Evolutionary conservation across 2,888 invertebrate genomes (phyloP).

Genomic region (Priocnemis perturbator): DNA sequence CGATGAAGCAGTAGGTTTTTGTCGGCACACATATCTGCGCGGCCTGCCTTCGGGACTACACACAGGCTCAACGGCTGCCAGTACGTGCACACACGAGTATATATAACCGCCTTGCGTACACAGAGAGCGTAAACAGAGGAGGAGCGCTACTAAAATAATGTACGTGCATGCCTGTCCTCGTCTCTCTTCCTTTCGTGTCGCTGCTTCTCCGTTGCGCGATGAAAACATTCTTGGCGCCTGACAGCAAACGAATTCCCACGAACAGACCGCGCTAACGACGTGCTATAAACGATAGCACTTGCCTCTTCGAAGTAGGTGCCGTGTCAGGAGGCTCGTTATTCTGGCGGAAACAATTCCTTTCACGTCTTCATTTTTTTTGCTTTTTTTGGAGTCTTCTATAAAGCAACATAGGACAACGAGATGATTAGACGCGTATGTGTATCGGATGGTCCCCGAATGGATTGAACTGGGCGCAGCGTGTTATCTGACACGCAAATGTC

Average conservation of each 20-base stretch:
- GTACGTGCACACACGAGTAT: neutral
- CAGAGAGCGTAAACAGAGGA: slow-evolving; percentile 45
- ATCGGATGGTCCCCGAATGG: too few species aligned
- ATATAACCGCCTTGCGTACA: slow-evolving; percentile 22
- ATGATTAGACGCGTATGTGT: too few species aligned
- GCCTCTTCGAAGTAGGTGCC: neutral
- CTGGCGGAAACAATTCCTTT: neutral
- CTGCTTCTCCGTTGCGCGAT: slow-evolving; percentile 27
- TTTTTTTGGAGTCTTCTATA: neutral
- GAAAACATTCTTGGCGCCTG: slow-evolving; percentile 37
- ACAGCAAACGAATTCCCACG: slow-evolving; percentile 32
- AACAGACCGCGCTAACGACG: slow-evolving; percentile 29
- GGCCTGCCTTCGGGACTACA: neutral
- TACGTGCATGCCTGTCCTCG: slow-evolving; percentile 24
- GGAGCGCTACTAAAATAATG: slow-evolving; percentile 51
- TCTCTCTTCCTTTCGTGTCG: neutral
- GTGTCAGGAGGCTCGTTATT: neutral
- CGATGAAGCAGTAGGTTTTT: slow-evolving; percentile 8
- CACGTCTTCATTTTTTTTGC: neutral
- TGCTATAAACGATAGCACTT: slow-evolving; percentile 17
- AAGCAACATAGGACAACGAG: too few species aligned
- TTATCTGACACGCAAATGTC: too few species aligned
- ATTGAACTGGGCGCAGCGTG: too few species aligned
- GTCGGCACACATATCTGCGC: neutral
- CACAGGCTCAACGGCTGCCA: too few species aligned